Evolutionary conservation across 2,113 vertebrate genomes (phyloP).

Genomic region (Pyxicephalus adspersus): DNA sequence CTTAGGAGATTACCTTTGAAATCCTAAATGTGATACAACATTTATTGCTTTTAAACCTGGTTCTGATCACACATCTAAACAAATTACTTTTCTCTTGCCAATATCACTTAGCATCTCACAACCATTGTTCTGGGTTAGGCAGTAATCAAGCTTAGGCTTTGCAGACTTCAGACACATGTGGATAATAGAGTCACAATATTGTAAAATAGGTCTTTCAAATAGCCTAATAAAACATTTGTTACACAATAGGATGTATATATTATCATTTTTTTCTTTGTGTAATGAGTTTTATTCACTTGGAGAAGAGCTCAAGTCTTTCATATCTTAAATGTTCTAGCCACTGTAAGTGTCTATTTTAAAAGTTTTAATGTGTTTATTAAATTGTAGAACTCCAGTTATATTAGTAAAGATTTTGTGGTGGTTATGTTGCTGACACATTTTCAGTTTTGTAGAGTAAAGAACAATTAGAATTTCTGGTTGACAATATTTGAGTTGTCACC

Average conservation of each 20-base stretch:
- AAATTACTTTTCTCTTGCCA: constrained; percentile 30
- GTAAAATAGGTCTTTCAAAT: constrained; percentile 1
- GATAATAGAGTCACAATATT: background rate
- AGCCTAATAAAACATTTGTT: constrained; percentile 2
- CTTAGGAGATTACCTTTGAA: constrained; percentile 21
- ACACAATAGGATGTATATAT: background rate
- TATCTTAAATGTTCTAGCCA: too few relatives aligned
- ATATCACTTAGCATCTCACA: constrained; percentile 14
- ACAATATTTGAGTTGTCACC: too few relatives aligned
- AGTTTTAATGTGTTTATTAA: too few relatives aligned
- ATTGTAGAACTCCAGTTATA: too few relatives aligned
- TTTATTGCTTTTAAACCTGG: constrained; percentile 35
- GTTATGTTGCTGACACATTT: too few relatives aligned
- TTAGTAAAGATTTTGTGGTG: too few relatives aligned
- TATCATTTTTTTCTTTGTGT: background rate
- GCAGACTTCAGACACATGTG: constrained; percentile 16
- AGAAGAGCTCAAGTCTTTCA: too few relatives aligned
- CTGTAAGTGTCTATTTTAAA: too few relatives aligned
- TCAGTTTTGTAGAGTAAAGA: too few relatives aligned
- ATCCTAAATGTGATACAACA: constrained; percentile 19
- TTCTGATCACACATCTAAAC: constrained; percentile 40
- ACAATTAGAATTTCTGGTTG: too few relatives aligned
- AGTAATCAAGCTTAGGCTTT: constrained; percentile 22
- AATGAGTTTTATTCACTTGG: background rate
- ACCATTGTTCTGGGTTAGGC: constrained; percentile 21